Percentiles rank a stretch among this genome's conserved stretches.
phyloP scores from a whole-genome alignment of 2,113 vertebrate genomes.

The Leptobrachium leishanense region DNA sequence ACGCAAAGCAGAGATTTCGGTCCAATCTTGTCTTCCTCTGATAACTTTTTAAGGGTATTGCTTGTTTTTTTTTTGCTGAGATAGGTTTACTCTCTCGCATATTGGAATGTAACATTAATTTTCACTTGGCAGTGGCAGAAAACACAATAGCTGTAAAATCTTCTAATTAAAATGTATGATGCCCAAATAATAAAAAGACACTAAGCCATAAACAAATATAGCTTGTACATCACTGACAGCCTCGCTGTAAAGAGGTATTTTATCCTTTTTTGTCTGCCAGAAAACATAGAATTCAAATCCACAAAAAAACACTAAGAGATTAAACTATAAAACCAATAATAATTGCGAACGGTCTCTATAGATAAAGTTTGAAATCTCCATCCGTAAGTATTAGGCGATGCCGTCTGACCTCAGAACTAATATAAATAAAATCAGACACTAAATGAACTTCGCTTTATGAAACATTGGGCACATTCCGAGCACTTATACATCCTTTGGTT shows the following conservation, averaged over 20 bases:
- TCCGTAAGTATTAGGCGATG: not conserved
- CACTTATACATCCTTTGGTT: slow-evolving; percentile 3
- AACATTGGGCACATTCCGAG: not conserved
- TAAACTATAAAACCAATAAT: not conserved
- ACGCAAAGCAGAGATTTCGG: slow-evolving; percentile 52
- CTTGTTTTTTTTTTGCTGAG: slow-evolving; percentile 49
- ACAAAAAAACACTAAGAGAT: slow-evolving; percentile 1
- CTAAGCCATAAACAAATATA: slow-evolving; percentile 51
- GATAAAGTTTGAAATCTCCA: not conserved
- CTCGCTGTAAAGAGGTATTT: slow-evolving; percentile 38
- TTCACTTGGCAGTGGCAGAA: slow-evolving; percentile 49
- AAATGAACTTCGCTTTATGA: slow-evolving; percentile 22
- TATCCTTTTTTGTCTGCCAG: slow-evolving; percentile 38
- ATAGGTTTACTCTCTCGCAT: slow-evolving; percentile 52
- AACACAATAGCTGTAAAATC: slow-evolving; percentile 39
- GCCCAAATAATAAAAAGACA: slow-evolving; percentile 50
- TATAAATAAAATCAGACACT: not conserved
- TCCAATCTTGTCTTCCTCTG: slow-evolving; percentile 40
- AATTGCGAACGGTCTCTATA: not conserved
- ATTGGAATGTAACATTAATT: slow-evolving; percentile 49
- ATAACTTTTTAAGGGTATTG: slow-evolving; percentile 45
- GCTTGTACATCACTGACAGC: slow-evolving; percentile 52
- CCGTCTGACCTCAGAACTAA: slow-evolving; percentile 9
- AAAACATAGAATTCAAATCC: slow-evolving; percentile 31
- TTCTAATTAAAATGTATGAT: slow-evolving; percentile 61